Evolutionary conservation across 2,113 vertebrate species (phyloP).

Genomic region (Sakesphorus luctuosus): DNA sequence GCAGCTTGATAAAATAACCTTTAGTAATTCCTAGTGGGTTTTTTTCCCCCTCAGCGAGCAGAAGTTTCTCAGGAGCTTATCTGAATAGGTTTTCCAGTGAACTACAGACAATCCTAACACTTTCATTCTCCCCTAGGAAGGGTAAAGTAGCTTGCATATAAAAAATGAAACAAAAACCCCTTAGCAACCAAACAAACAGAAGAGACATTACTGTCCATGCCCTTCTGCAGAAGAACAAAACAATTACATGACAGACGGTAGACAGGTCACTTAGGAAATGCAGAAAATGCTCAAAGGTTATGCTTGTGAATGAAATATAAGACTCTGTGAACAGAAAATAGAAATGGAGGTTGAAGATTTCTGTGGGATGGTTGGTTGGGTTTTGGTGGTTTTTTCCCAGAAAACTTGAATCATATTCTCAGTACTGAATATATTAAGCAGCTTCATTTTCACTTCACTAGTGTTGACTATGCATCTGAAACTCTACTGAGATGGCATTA

Average conservation of each 20-base stretch:
- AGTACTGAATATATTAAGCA: background rate
- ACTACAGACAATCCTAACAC: background rate
- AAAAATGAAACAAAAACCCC: background rate
- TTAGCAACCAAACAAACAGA: background rate
- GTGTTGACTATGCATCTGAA: background rate
- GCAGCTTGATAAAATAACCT: background rate
- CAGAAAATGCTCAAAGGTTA: background rate
- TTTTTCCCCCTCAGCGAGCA: background rate
- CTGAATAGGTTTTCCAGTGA: background rate
- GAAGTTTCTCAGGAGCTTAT: background rate
- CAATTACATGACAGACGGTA: background rate
- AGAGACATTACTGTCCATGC: background rate
- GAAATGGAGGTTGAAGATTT: background rate
- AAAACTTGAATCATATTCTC: background rate
- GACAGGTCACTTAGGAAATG: background rate
- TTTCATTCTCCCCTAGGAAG: background rate
- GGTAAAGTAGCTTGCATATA: background rate
- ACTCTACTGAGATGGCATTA: background rate
- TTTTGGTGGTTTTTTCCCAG: background rate
- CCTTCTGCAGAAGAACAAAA: background rate
- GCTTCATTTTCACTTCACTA: background rate
- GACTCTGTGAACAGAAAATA: conserved; percentile 6
- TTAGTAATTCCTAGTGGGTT: background rate
- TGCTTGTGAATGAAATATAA: background rate
- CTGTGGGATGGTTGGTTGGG: background rate